Percentiles rank a stretch among this genome's conserved stretches.
phyloP scores from a whole-genome alignment of 2,113 vertebrate genomes.

The Tangachromis dhanisi region DNA sequence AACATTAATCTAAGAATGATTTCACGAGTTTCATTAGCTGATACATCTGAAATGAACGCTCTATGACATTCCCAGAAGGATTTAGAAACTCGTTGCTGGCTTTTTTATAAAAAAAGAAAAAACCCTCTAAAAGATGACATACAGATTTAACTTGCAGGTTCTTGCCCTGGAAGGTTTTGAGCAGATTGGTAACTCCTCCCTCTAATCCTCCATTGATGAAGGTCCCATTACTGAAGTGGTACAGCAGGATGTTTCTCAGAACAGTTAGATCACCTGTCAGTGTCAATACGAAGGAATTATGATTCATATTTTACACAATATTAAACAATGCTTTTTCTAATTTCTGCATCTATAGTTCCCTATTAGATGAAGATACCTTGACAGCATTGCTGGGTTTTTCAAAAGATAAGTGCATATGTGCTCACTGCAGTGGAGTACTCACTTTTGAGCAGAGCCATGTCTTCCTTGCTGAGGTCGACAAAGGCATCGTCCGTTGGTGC shows the following conservation, averaged over 20 bases:
- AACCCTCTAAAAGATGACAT: background rate
- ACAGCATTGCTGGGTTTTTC: background rate
- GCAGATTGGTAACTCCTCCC: constrained; percentile 87
- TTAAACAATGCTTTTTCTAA: background rate
- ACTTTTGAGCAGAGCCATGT: constrained; percentile 80
- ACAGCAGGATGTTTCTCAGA: constrained; percentile 88
- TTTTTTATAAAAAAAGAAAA: background rate
- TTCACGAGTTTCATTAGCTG: background rate
- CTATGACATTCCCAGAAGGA: background rate
- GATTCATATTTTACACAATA: background rate
- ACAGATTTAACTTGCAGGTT: constrained; percentile 80
- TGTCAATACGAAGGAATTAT: background rate
- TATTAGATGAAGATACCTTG: background rate
- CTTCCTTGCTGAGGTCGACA: constrained; percentile 73
- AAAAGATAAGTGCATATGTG: background rate
- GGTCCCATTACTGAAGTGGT: constrained; percentile 87
- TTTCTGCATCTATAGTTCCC: background rate
- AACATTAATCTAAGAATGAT: background rate
- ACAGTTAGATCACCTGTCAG: constrained; percentile 79
- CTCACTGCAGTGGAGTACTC: constrained; percentile 16
- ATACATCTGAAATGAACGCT: background rate
- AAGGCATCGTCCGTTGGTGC: constrained; percentile 92
- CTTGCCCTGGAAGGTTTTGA: constrained; percentile 88
- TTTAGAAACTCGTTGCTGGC: background rate
- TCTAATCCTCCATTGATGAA: constrained; percentile 92